These are phyloP conservation scores for Choristoneura fumiferana DNA, from an alignment of 1,140 invertebrate genomes.

Conservation along the genomic window DNA sequence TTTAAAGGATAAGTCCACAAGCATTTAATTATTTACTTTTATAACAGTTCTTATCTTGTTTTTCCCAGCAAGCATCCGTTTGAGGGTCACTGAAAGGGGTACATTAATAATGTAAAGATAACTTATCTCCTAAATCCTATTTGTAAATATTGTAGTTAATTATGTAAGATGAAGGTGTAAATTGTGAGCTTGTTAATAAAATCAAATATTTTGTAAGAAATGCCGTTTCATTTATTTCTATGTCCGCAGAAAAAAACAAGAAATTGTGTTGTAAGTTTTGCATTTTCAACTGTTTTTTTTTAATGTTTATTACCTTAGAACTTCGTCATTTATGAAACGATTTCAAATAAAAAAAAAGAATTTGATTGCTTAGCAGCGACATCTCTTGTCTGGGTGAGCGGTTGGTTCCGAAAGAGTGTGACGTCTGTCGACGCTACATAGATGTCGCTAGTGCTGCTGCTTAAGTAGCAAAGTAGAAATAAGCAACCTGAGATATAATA, in stretches of 20 bases:
- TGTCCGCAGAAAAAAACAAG: background rate
- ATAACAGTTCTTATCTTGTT: conserved; percentile 9
- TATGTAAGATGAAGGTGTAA: background rate
- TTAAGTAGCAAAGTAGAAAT: too few species aligned
- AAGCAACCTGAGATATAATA: too few species aligned
- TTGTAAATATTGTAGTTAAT: background rate
- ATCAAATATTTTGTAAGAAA: background rate
- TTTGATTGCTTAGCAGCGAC: too few species aligned
- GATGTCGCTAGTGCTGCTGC: too few species aligned
- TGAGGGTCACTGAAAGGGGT: conserved; percentile 14
- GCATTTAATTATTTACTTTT: background rate
- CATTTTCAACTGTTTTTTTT: too few species aligned
- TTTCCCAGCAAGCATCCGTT: background rate
- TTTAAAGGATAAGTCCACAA: background rate
- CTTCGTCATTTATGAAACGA: too few species aligned
- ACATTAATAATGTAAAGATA: background rate
- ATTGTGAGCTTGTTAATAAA: background rate
- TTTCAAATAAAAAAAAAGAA: too few species aligned
- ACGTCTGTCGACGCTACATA: too few species aligned
- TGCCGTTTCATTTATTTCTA: background rate
- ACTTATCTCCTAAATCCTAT: background rate
- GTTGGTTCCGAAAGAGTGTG: too few species aligned
- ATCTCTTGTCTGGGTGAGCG: too few species aligned
- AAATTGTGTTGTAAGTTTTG: too few species aligned
- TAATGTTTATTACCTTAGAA: too few species aligned